Evolutionary conservation across 2,797 vertebrate genomes (phyloP).

Genomic region (Erpetoichthys calabaricus): DNA sequence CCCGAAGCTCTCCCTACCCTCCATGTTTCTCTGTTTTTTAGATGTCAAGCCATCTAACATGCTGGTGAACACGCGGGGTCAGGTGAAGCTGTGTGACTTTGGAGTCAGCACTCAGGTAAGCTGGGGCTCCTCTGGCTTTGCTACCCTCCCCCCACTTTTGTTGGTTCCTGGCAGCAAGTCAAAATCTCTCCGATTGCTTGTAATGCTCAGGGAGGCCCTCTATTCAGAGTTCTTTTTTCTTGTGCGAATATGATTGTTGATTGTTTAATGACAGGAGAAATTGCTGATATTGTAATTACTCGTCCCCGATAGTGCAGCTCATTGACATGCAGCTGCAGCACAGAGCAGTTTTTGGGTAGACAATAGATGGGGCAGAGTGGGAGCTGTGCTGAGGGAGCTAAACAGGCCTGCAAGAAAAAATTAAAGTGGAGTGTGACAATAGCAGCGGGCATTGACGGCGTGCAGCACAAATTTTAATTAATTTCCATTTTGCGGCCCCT

Average conservation of each 20-base stretch:
- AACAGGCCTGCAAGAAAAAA: conserved; percentile 73
- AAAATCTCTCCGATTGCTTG: conserved; percentile 4
- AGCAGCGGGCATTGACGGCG: conserved; percentile 71
- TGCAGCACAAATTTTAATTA: conserved; percentile 92
- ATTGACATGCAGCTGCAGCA: conserved; percentile 85
- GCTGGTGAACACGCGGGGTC: conserved; percentile 90
- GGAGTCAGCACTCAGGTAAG: conserved; percentile 91
- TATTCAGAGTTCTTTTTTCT: conserved; percentile 31
- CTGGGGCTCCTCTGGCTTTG: conserved; percentile 14
- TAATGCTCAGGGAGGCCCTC: no score
- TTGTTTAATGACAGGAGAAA: conserved; percentile 83
- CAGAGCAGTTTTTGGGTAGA: conserved; percentile 66
- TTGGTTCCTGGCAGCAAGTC: conserved; percentile 23
- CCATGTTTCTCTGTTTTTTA: conserved; percentile 30
- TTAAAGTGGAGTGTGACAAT: conserved; percentile 84
- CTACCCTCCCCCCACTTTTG: conserved; percentile 25
- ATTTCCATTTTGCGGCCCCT: conserved; percentile 67
- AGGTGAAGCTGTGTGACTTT: conserved; percentile 96
- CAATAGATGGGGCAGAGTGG: conserved; percentile 73
- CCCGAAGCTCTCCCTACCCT: not conserved
- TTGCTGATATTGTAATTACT: conserved; percentile 97
- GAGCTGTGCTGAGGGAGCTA: conserved; percentile 62
- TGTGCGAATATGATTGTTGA: conserved; percentile 62
- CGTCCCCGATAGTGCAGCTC: conserved; percentile 81
- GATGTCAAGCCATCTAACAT: conserved; percentile 97